phyloP scores from a whole-genome alignment of 1,140 invertebrate species.

The Euura lappo region DNA sequence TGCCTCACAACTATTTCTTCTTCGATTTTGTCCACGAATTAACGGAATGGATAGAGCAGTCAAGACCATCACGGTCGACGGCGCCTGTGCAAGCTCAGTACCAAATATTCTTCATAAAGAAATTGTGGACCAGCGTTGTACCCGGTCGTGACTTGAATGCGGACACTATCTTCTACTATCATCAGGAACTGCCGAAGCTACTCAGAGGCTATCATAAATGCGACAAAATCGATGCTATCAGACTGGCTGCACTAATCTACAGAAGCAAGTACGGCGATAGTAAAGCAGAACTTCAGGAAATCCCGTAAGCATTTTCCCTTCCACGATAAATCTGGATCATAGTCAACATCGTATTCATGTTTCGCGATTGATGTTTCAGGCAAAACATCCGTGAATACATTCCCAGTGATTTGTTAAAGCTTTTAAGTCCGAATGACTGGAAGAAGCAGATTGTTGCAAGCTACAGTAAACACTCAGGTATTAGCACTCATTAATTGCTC shows the following conservation, averaged over 20 bases:
- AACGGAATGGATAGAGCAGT: slow-evolving; percentile 86
- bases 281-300: slow-evolving; percentile 66
- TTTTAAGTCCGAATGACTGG: slow-evolving; percentile 81
- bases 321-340: background rate
- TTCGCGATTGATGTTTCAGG: slow-evolving; percentile 40
- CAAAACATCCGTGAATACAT: slow-evolving; percentile 77
- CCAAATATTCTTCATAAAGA: slow-evolving; percentile 96
- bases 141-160: slow-evolving; percentile 89
- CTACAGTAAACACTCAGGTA: slow-evolving; percentile 69
- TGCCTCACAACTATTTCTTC: slow-evolving; percentile 92
- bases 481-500: background rate
- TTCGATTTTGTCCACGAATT: slow-evolving; percentile 93
- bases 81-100: slow-evolving; percentile 81
- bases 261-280: slow-evolving; percentile 77
- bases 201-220: slow-evolving; percentile 88
- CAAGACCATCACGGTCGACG: slow-evolving; percentile 68
- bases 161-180: slow-evolving; percentile 94
- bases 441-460: slow-evolving; percentile 74
- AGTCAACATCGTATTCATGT: too few relatives aligned
- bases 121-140: slow-evolving; percentile 90
- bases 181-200: slow-evolving; percentile 93
- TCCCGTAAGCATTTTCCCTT: slow-evolving; percentile 56
- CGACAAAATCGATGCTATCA: slow-evolving; percentile 78
- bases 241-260: slow-evolving; percentile 83
- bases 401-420: slow-evolving; percentile 79